phyloP scores from a whole-genome alignment of 2,113 vertebrate species.

The Phaetusa simplex region DNA sequence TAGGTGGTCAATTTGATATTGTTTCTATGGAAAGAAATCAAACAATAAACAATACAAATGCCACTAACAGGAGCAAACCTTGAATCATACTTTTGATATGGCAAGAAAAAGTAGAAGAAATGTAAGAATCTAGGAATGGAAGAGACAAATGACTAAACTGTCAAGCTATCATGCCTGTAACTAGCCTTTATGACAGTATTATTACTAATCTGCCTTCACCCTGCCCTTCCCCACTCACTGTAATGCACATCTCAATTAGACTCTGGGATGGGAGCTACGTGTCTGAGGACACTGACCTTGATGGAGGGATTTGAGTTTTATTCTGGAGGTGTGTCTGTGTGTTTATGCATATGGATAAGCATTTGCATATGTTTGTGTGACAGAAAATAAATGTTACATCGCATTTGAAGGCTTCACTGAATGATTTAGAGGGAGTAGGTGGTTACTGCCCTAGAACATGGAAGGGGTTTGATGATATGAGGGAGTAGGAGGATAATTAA shows the following conservation, averaged over 20 bases:
- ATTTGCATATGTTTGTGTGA: constrained; percentile 14
- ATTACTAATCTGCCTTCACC: background rate
- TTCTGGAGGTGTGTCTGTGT: background rate
- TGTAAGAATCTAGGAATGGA: accelerated
- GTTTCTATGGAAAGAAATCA: background rate
- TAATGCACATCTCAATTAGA: background rate
- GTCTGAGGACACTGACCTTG: background rate
- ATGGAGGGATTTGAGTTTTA: background rate
- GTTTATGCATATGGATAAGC: background rate
- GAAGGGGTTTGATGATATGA: background rate
- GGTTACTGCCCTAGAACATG: constrained; percentile 7
- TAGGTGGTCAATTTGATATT: background rate
- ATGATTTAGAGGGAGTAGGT: constrained; percentile 11
- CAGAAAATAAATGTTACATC: background rate
- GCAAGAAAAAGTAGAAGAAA: background rate
- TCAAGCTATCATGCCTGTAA: background rate
- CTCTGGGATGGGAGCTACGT: background rate
- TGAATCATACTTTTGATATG: background rate
- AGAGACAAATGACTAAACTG: background rate
- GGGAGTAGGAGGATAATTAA: constrained; percentile 20
- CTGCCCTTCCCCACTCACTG: background rate
- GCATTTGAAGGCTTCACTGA: background rate
- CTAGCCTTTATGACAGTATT: background rate
- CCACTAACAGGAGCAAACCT: background rate
- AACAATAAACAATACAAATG: background rate